phyloP scores from a whole-genome alignment of 2,797 vertebrate genomes.

The Stomatorhinus walkeri region DNA sequence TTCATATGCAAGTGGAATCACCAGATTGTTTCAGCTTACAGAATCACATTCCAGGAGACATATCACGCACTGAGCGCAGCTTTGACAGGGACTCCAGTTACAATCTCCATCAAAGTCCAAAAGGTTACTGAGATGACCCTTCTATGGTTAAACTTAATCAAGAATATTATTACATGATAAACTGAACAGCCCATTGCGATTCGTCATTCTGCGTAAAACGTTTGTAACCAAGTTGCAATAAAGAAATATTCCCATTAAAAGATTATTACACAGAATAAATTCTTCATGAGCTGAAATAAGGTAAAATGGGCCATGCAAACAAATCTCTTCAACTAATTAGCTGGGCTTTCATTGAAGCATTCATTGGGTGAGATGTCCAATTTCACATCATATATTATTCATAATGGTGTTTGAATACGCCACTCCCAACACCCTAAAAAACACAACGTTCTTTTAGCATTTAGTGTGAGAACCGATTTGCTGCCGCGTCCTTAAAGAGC shows the following conservation, averaged over 20 bases:
- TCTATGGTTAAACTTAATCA: not conserved
- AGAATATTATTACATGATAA: not conserved
- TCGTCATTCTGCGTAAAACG: constrained; percentile 10
- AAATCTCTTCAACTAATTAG: constrained; percentile 24
- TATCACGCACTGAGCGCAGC: not conserved
- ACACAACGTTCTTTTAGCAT: not conserved
- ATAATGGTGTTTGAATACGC: constrained; percentile 8
- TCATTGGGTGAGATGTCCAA: constrained; percentile 19
- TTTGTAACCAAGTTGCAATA: constrained; percentile 28
- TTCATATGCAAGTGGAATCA: not conserved
- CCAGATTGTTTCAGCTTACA: not conserved
- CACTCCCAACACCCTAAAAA: constrained; percentile 14
- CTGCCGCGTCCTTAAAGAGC: not conserved
- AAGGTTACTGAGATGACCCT: not conserved
- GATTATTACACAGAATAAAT: constrained; percentile 43
- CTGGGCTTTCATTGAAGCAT: constrained; percentile 27
- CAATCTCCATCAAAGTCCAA: not conserved
- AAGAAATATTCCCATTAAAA: constrained; percentile 42
- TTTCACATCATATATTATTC: constrained; percentile 21
- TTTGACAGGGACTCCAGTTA: not conserved
- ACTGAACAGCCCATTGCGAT: not conserved
- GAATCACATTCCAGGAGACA: not conserved
- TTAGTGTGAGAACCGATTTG: not conserved
- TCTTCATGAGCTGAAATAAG: constrained; percentile 42
- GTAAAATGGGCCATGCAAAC: constrained; percentile 22